Evolutionary conservation across 2,888 invertebrate genomes (phyloP).

Genomic region (Gastrophysa polygoni): DNA sequence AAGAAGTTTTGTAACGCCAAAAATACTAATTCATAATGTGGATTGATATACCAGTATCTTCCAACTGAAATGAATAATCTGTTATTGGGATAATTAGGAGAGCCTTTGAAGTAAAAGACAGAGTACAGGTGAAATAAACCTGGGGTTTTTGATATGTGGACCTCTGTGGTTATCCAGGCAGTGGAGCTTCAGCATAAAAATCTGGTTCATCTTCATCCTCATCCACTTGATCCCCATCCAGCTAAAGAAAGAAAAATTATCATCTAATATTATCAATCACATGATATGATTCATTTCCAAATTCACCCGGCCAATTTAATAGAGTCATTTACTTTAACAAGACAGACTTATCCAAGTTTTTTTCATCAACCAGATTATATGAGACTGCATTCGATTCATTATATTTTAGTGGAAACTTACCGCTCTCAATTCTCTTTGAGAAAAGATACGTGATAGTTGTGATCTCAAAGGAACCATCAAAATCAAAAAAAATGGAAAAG

Average conservation of each 20-base stretch:
- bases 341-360: no score
- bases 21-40: not conserved
- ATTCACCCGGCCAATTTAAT: no score
- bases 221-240: conserved; percentile 85
- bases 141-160: not conserved
- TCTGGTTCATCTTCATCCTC: conserved; percentile 87
- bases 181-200: conserved; percentile 90
- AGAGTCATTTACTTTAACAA: no score
- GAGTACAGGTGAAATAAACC: not conserved
- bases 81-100: no score
- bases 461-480: conserved; percentile 88
- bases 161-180: conserved; percentile 68
- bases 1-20: not conserved
- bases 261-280: no score
- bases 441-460: conserved; percentile 75
- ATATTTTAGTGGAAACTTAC: conserved; percentile 63
- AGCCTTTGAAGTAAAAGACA: no score
- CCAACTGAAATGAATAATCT: no score
- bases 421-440: conserved; percentile 81
- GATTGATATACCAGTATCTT: no score
- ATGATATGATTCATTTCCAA: no score
- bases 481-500: conserved; percentile 92
- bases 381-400: no score
- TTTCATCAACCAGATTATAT: no score
- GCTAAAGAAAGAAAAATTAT: conserved; percentile 62